Evolutionary conservation across 2,888 invertebrate species (phyloP), one percentile per base, ranked within the genome.

Genomic region (Taphrorychus bicolor): DNA sequence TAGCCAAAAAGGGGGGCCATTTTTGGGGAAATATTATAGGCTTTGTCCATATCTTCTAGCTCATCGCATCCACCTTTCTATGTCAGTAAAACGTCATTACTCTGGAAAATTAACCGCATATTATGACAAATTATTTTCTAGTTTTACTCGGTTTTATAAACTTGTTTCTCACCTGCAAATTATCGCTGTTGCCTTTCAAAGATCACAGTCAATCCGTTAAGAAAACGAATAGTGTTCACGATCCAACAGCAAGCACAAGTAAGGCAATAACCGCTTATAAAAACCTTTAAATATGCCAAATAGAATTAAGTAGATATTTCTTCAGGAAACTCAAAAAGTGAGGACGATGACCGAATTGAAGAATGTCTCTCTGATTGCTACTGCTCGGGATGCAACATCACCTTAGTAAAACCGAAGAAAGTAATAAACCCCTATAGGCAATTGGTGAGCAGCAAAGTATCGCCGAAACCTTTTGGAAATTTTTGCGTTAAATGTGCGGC

Each of bases 371-470:
- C 32, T 3, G 9, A 42, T 21, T 69, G 65, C 21, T 14, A 14
- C 14, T 69, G 69, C 45, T 24, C 59, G 7, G 23, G 5, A n/a
- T 74, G 74, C 62, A 73, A 75, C 58, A 62, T 58, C n/a, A 71
- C 74, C 11, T 48, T 76, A 23, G 70, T 70, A 4, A 71, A 72
- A 17, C 77, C 77, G 5, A 76, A 76, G 62, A 71, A 72, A 66
- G 65, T 76, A 17, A 78, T 77, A 17, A 78, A 78, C 59, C 76
- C 75, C 3, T 76, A 76, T 54, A 74, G 70, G 58, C 56, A 74
- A 14, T 54, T 71, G 42, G 52, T 77, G n/a, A 51, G 69, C 19
- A 75, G 76, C 53, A 66, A 67, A 18, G 76, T 77, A 0, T 71
- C 70, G n/a, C 70, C 65, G 11, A 75, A 76, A 67, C 75, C 76